phyloP scores from a whole-genome alignment of 37 sponge, comb jelly and placozoan species.

The Chondrilla cf. caribensis region DNA sequence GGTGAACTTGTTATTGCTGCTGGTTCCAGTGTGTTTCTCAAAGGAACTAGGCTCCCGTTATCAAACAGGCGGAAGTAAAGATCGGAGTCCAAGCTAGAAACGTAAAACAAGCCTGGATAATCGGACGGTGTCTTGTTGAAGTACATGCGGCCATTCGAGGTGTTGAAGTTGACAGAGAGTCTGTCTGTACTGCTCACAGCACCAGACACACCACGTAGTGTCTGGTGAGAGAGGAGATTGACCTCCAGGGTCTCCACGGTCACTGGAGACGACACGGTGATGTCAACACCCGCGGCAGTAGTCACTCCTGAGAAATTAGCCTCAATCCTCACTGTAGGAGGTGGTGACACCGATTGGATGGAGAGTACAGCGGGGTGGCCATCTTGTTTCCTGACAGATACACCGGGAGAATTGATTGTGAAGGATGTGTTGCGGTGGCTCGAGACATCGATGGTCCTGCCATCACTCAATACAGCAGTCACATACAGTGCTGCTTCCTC shows the following conservation, averaged over 20 bases:
- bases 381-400: not conserved
- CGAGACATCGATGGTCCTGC: constrained; percentile 14
- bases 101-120: not conserved
- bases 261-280: constrained; percentile 15
- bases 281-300: not conserved
- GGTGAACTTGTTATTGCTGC: not conserved
- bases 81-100: not conserved
- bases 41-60: constrained; percentile 26
- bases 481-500: constrained; percentile 29
- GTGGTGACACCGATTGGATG: not conserved
- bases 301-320: constrained; percentile 10
- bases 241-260: not conserved
- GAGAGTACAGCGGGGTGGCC: constrained; percentile 14
- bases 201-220: constrained; percentile 33
- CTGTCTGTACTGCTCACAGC: not conserved
- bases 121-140: not conserved
- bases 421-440: not conserved
- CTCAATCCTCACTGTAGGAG: not conserved
- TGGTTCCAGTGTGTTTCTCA: constrained; percentile 27
- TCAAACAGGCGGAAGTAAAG: not conserved
- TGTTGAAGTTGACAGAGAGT: constrained; percentile 6
- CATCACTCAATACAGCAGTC: constrained; percentile 20
- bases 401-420: not conserved
- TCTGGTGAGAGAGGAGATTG: constrained; percentile 15
- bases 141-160: not conserved